Conservation (phyloP, 2,113 vertebrate species). For the Cyanoliseus patagonus region DNA sequence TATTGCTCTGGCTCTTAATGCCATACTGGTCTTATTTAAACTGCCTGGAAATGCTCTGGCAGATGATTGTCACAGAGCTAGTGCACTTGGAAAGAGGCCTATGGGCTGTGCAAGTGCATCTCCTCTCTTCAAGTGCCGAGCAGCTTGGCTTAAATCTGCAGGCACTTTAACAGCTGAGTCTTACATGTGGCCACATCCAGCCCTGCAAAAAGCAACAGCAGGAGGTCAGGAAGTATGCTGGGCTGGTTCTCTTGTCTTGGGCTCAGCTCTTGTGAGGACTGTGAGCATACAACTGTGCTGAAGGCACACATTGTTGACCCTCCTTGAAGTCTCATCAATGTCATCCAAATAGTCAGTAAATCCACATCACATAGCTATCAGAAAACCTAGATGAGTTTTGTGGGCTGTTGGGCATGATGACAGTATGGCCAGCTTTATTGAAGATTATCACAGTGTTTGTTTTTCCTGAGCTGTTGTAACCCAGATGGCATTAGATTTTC, state of each 20-base stretch:
- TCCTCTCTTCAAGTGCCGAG: not conserved
- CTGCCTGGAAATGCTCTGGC: not conserved
- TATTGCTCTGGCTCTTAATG: not conserved
- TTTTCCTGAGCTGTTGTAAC: not conserved
- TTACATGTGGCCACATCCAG: not conserved
- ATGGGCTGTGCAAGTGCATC: not conserved
- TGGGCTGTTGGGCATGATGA: not conserved
- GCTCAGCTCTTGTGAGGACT: not conserved
- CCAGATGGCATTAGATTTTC: not conserved
- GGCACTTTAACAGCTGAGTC: not conserved
- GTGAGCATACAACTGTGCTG: not conserved
- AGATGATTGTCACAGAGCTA: not conserved
- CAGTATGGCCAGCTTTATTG: not conserved
- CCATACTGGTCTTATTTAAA: not conserved
- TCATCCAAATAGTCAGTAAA: not conserved
- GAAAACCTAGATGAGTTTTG: not conserved
- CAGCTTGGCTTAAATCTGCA: not conserved
- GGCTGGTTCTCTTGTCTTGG: not conserved
- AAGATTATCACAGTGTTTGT: not conserved
- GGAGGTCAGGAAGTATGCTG: not conserved
- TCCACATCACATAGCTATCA: not conserved
- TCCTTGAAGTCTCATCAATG: not conserved
- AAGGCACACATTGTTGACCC: not conserved
- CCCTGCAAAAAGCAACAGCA: not conserved
- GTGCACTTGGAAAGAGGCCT: not conserved